A percentile compares a stretch with the other conserved stretches of the same genome.
phyloP scores from a whole-genome alignment of 2,113 vertebrate species.

The Numida meleagris region DNA sequence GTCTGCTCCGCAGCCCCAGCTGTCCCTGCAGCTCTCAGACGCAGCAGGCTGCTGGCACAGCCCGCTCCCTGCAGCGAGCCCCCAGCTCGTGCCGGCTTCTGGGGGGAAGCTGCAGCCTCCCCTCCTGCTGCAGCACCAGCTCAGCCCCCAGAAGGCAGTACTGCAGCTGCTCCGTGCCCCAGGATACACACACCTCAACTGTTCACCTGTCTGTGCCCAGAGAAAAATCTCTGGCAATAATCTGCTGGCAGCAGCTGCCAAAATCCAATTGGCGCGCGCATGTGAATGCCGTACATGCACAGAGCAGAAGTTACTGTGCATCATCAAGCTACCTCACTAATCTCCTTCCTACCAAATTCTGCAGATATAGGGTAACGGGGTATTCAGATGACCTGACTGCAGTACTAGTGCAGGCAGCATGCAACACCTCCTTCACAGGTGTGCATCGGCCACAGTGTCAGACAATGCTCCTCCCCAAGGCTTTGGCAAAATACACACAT shows the following conservation, averaged over 20 bases:
- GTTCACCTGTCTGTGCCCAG: background rate
- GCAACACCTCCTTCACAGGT: background rate
- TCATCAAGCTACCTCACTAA: background rate
- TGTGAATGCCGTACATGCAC: background rate
- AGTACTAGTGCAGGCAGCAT: background rate
- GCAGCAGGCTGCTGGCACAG: background rate
- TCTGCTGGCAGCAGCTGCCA: slow-evolving; percentile 7
- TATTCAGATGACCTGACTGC: background rate
- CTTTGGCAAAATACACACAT: background rate
- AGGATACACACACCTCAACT: background rate
- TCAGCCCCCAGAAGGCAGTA: background rate
- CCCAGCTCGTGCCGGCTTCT: background rate
- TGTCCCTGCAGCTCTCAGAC: background rate
- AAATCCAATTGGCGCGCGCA: background rate
- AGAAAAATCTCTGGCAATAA: slow-evolving; percentile 8
- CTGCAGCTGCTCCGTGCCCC: background rate
- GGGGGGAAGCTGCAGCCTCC: background rate
- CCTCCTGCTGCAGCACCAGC: background rate
- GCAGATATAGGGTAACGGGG: background rate
- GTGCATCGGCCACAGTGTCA: background rate
- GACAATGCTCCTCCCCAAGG: background rate
- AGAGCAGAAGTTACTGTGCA: background rate
- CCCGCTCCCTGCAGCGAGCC: background rate
- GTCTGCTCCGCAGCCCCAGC: background rate
- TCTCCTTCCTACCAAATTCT: background rate